phyloP scores from a whole-genome alignment of 35 echinoderm and acorn worm genomes.

The Apostichopus californicus region DNA sequence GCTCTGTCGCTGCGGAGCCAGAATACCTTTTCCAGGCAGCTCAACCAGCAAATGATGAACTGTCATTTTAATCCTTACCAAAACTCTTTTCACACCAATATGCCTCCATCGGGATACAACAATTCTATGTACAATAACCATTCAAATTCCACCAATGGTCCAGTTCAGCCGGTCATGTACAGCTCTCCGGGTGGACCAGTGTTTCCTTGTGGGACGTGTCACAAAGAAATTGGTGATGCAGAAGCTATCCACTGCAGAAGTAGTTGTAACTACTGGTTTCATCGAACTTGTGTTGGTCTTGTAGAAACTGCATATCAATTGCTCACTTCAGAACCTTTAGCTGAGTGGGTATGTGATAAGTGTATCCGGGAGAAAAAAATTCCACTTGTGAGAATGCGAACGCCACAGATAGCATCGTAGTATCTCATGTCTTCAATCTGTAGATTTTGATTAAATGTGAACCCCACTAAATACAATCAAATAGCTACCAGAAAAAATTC shows the following conservation, averaged over 20 bases:
- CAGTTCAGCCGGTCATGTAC: conserved; percentile 69
- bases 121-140: conserved; percentile 56
- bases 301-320: conserved; percentile 79
- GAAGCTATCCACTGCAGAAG: conserved; percentile 88
- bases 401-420: conserved; percentile 67
- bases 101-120: conserved; percentile 42
- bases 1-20: conserved; percentile 67
- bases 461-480: not conserved
- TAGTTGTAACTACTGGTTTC: conserved; percentile 87
- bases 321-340: conserved; percentile 75
- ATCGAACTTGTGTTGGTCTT: conserved; percentile 81
- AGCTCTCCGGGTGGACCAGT: conserved; percentile 48
- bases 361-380: conserved; percentile 88
- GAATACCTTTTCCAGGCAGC: conserved; percentile 64
- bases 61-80: conserved; percentile 74
- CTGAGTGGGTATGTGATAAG: conserved; percentile 92
- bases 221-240: conserved; percentile 73
- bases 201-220: conserved; percentile 81
- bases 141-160: conserved; percentile 60
- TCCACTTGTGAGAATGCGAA: conserved; percentile 70
- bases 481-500: no score
- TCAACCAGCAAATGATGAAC: conserved; percentile 74
- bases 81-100: conserved; percentile 70
- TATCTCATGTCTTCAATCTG: not conserved
- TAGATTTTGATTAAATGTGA: not conserved